phyloP scores from a whole-genome alignment of 2,888 invertebrate genomes.

The Altica lythri region DNA sequence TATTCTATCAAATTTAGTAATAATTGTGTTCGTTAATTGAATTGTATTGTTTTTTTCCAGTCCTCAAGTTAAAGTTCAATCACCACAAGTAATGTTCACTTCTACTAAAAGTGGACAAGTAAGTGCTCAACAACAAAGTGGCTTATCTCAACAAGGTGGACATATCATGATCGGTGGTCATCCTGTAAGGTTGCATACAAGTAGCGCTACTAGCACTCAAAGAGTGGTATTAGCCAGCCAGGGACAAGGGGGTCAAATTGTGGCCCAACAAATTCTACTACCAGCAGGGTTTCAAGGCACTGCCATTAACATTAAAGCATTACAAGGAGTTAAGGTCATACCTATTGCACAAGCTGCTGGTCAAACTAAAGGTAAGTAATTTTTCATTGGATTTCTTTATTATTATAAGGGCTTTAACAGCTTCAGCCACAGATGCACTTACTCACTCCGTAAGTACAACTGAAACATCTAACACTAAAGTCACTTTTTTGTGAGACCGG shows the following conservation, averaged over 20 bases:
- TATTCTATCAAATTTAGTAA: neutral
- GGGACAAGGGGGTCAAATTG: constrained; percentile 58
- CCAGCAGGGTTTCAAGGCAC: constrained; percentile 67
- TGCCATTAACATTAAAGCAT: constrained; percentile 64
- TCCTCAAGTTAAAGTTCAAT: constrained; percentile 53
- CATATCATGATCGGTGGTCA: constrained; percentile 55
- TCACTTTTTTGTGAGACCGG: no score
- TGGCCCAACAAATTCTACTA: constrained; percentile 64
- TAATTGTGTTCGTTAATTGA: neutral
- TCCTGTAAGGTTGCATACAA: constrained; percentile 52
- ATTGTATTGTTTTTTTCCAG: no score
- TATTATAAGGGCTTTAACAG: no score
- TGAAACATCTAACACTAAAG: no score
- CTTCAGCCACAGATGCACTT: no score
- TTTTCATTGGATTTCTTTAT: neutral
- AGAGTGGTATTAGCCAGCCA: constrained; percentile 63
- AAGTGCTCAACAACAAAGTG: constrained; percentile 33
- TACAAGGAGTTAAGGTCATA: constrained; percentile 68
- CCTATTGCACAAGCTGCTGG: constrained; percentile 59
- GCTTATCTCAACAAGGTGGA: constrained; percentile 46
- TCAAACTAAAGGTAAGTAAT: constrained; percentile 46
- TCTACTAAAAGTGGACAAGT: constrained; percentile 39
- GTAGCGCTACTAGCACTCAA: constrained; percentile 48
- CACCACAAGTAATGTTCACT: constrained; percentile 51
- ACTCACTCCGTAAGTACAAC: no score